These are phyloP conservation scores for Eupelmus urozonus DNA, from an alignment of 2,888 invertebrate genomes.

Conservation along the genomic window DNA sequence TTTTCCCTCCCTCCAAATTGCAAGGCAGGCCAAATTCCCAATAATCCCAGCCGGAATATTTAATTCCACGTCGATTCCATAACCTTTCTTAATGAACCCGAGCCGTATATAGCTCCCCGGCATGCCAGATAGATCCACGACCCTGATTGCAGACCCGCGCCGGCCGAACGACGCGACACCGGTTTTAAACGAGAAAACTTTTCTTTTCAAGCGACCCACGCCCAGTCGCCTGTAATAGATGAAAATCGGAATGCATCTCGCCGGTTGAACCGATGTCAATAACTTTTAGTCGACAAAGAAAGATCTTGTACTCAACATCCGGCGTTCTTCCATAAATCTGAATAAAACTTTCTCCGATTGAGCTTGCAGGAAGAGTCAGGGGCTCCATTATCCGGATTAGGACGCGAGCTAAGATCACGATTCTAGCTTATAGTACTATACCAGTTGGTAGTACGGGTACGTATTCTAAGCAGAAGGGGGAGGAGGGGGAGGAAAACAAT, in stretches of 20 bases:
- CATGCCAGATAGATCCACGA: neutral
- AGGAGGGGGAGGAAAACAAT: conserved; percentile 1
- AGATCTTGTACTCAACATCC: too few species aligned
- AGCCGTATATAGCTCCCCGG: neutral
- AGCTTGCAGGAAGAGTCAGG: neutral
- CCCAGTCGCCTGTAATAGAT: neutral
- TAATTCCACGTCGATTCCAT: conserved; percentile 14
- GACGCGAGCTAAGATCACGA: too few species aligned
- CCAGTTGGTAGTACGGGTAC: too few species aligned
- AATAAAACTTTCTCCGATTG: conserved; percentile 16
- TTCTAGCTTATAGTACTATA: too few species aligned
- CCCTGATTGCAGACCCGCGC: too few species aligned
- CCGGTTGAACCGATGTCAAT: too few species aligned
- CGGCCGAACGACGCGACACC: too few species aligned
- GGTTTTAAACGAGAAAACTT: conserved; percentile 31
- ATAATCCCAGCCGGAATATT: conserved; percentile 16
- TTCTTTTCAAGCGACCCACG: neutral
- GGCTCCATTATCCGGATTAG: conserved; percentile 29
- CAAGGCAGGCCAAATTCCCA: neutral
- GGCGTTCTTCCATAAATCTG: neutral
- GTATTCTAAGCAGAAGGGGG: too few species aligned
- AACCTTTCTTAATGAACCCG: conserved; percentile 14
- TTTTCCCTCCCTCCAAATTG: neutral
- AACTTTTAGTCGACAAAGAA: too few species aligned
- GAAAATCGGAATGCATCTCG: too few species aligned